Base-by-base conservation (phyloP, 2,797 vertebrate species). In the Argentina silus region DNA sequence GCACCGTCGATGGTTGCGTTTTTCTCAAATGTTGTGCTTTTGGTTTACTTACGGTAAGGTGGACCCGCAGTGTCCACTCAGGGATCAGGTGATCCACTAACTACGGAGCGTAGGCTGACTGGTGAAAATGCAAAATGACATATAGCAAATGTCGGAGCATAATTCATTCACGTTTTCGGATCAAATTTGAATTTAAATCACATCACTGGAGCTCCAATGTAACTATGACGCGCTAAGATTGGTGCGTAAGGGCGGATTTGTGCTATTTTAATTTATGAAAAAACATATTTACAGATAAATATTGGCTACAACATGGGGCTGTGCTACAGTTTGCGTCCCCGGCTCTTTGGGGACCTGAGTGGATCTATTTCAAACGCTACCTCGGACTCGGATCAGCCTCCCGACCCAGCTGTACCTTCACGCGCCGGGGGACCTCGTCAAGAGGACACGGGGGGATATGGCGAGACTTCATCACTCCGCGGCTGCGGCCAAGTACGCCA, bases 241-340 rank as follows among this genome's bases (percentile, higher is more conserved):
- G 82, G 64, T 75, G 83, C 84, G 88, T 85, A 57, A 74, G 85
- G 63, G 89, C 83, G 78, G 67, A 84, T 83, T 79, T 78, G 80
- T 63, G 80, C 79, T 85, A 73, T 92, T 90, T 88, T 89, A 89
- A 89, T 92, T 91, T 87, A 91, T 91, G 88, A 91, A 60, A 90
- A 90, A 91, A 87, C 88, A 86, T 81, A 87, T 90, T 87, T 77
- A 84, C 86, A 73, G 87, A 86, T 85, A 90, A 59, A 89, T 83
- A 85, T 78, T 88, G 82, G 77, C 88, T 90, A 91, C 79, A 93
- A 90, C 92, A 98, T 98, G 97, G 97, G 97, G 91, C 94, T 98
- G 91, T 98, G 97, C 90, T 97, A 98, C 91, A 97, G 96, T 84
- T 89, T 98, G 90, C 95, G 96, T 88, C 97, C 97, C 89, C 95